Evolutionary conservation across 2,113 vertebrate species (phyloP), one percentile per base, ranked within the genome.

Genomic region (Hiodon alosoides): DNA sequence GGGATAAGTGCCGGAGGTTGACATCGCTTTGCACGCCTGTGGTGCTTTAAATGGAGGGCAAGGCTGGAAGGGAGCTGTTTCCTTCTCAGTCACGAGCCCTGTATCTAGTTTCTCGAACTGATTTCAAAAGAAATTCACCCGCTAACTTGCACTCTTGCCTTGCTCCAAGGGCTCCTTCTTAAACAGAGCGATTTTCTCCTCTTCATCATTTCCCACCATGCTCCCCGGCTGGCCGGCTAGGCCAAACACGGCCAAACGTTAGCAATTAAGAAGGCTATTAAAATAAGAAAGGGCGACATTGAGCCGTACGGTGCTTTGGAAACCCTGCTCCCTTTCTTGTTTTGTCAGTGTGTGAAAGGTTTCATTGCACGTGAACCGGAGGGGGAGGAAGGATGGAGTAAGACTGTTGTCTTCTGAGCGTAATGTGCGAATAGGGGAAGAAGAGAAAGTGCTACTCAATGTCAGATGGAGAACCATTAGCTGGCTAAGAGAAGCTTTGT

Each of bases 231-330:
- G 8, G 54, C 50, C 14, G 7, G 53, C 69, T 87, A 78, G 92
- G 90, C 92, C 89, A 87, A 92, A 54, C 89, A 91, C 61, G 48
- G 16, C 79, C 90, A 94, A 95, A 94, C 90, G 90, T 91, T 87
- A 82, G 90, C 93, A 95, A 94, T 94, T 95, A 95, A 92, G 91
- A 86, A 87, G 90, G 87, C 92, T 90, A 92, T 94, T 92, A 92
- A 93, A 92, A 77, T 69, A 79, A 81, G 82, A 82, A 82, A 80
- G 80, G 76, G 75, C 77, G 31, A 53, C 69, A 77, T 61, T 70
- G 72, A 73, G 50, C 77, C 81, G 78, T 79, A 77, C 68, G 73
- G 66, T 17, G 57, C 58, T 79, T 76, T 31, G 76, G 79, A 78
- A 79, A 90, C 91, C 70, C 71, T 61, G 66, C 91, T 89, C 86